Evolutionary conservation across 2,797 vertebrate species (phyloP).

Genomic region (Danio aesculapii): DNA sequence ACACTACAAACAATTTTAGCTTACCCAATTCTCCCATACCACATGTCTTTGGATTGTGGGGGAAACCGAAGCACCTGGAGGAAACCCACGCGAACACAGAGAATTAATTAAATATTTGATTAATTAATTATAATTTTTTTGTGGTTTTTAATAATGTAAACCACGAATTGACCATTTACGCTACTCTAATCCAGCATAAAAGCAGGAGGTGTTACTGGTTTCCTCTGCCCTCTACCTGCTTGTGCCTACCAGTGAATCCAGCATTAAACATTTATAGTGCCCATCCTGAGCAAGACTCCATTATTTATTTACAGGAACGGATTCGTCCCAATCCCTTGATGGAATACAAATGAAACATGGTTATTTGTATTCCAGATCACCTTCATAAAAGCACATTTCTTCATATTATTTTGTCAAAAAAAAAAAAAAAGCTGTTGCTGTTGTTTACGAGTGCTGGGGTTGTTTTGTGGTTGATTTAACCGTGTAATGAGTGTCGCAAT

Average conservation of each 20-base stretch:
- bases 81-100: no score
- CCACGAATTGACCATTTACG: no score
- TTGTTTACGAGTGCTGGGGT: conserved; percentile 17
- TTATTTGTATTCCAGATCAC: conserved; percentile 27
- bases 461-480: conserved; percentile 38
- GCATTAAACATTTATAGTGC: conserved; percentile 56
- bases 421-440: conserved; percentile 2
- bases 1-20: no score
- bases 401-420: conserved; percentile 20
- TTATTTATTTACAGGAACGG: conserved; percentile 58
- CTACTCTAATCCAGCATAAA: neutral
- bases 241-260: conserved; percentile 34
- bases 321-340: conserved; percentile 43
- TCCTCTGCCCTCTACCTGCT: conserved; percentile 2
- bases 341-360: conserved; percentile 44
- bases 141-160: no score
- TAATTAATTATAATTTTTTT: no score
- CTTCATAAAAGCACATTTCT: conserved; percentile 16
- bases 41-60: no score
- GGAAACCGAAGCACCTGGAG: no score
- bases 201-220: neutral
- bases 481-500: conserved; percentile 14
- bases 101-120: no score
- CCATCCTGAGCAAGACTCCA: conserved; percentile 47
- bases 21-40: no score